Conservation (phyloP, 2,797 vertebrate species). For the Sylvia borin region DNA sequence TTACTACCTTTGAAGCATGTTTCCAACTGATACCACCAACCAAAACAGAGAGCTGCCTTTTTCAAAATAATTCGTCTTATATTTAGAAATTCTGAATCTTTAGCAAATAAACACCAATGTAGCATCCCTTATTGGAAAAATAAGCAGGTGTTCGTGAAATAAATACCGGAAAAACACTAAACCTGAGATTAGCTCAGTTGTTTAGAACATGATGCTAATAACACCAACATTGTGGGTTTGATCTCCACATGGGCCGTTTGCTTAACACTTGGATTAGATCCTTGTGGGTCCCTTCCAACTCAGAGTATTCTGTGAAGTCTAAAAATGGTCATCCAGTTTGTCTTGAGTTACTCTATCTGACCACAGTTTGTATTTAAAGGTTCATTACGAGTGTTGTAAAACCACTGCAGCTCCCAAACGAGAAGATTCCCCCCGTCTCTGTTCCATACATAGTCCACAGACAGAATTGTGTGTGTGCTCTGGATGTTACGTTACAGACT, state of each 20-base stretch:
- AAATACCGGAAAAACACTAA: not conserved
- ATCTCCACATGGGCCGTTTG: not conserved
- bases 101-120: not conserved
- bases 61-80: not conserved
- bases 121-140: not conserved
- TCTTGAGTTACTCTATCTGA: not conserved
- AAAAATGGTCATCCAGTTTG: not conserved
- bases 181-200: not conserved
- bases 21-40: not conserved
- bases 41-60: not conserved
- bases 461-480: not conserved
- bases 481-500: not conserved
- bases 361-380: not conserved
- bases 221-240: not conserved
- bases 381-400: not conserved
- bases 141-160: not conserved
- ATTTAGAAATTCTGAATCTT: not conserved
- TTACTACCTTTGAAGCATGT: not conserved
- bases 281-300: not conserved
- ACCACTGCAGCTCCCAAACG: not conserved
- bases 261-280: not conserved
- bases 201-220: not conserved
- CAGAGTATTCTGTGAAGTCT: not conserved
- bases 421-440: fast-evolving
- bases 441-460: not conserved